phyloP scores from a whole-genome alignment of 2,888 invertebrate genomes.

The Anoplius nigerrimus region DNA sequence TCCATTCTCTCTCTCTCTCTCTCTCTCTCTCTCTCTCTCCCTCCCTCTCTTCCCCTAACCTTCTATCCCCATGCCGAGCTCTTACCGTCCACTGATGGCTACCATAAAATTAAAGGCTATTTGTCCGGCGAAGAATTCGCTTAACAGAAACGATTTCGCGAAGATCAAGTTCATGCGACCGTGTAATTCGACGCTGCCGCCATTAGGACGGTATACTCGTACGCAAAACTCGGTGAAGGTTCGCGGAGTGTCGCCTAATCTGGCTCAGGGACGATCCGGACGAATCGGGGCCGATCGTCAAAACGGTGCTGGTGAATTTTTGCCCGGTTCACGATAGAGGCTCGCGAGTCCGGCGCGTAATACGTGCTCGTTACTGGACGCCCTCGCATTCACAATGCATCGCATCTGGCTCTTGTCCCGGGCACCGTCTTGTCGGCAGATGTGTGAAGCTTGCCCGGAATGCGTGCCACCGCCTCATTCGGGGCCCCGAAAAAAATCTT shows the following conservation, averaged over 20 bases:
- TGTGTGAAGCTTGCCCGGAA: conserved; percentile 48
- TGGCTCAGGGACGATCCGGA: neutral
- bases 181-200: conserved; percentile 16
- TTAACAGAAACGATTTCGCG: conserved; percentile 13
- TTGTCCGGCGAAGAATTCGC: conserved; percentile 13
- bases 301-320: neutral
- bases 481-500: conserved; percentile 39
- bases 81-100: conserved; percentile 6
- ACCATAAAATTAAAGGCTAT: conserved; percentile 28
- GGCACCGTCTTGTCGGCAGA: conserved; percentile 25
- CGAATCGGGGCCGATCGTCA: neutral
- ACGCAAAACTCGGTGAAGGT: neutral
- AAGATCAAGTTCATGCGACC: conserved; percentile 8
- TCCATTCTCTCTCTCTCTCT: too few relatives aligned
- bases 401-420: conserved; percentile 32
- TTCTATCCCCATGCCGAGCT: too few relatives aligned
- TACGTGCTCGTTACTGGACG: conserved; percentile 27
- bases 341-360: conserved; percentile 31
- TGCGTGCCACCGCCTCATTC: conserved; percentile 42
- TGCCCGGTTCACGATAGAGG: neutral
- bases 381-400: conserved; percentile 43
- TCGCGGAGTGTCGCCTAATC: neutral
- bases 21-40: too few relatives aligned
- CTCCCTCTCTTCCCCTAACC: too few relatives aligned
- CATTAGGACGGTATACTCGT: conserved; percentile 16